Percentiles rank a stretch among this genome's conserved stretches.
Evolutionary conservation across 2,888 invertebrate genomes (phyloP).

Genomic region (Drosophila vallismaia): DNA sequence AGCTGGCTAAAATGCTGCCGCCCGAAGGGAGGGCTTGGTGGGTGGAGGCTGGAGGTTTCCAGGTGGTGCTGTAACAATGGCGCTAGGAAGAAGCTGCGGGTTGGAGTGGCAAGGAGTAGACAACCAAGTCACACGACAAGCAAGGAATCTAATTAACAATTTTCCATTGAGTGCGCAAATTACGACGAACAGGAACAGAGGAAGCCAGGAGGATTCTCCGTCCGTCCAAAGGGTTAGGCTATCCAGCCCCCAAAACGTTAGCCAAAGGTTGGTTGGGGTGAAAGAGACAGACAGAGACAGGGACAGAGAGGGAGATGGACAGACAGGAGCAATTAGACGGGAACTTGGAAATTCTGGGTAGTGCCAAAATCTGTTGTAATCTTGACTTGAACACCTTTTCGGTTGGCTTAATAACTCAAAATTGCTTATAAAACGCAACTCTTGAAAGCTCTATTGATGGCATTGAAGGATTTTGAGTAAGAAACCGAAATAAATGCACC

Average conservation of each 20-base stretch:
- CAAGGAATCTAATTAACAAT: conserved; percentile 84
- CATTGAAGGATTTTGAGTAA: not conserved
- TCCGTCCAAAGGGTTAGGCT: not conserved
- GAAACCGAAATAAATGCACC: not conserved
- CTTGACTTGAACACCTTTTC: too few relatives aligned
- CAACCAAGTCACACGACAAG: conserved; percentile 80
- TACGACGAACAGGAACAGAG: conserved; percentile 72
- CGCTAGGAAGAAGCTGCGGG: conserved; percentile 29
- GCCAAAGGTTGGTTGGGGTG: not conserved
- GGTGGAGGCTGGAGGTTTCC: too few relatives aligned
- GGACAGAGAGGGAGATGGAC: not conserved
- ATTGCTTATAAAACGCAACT: not conserved
- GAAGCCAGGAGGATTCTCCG: not conserved
- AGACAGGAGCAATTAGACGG: conserved; percentile 44
- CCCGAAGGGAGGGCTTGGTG: conserved; percentile 16
- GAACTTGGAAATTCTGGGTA: conserved; percentile 16
- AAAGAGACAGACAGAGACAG: not conserved
- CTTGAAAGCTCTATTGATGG: too few relatives aligned
- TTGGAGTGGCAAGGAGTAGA: conserved; percentile 28
- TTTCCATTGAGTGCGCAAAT: conserved; percentile 84
- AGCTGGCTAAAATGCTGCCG: conserved; percentile 66
- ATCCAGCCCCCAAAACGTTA: not conserved
- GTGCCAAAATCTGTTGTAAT: too few relatives aligned
- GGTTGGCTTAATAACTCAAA: conserved; percentile 6
- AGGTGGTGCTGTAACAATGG: conserved; percentile 50